A percentile compares a stretch with the other conserved stretches of the same genome.
These are phyloP conservation scores for Nomada hirtipes DNA, from an alignment of 2,888 invertebrate species.

Conservation along the genomic window DNA sequence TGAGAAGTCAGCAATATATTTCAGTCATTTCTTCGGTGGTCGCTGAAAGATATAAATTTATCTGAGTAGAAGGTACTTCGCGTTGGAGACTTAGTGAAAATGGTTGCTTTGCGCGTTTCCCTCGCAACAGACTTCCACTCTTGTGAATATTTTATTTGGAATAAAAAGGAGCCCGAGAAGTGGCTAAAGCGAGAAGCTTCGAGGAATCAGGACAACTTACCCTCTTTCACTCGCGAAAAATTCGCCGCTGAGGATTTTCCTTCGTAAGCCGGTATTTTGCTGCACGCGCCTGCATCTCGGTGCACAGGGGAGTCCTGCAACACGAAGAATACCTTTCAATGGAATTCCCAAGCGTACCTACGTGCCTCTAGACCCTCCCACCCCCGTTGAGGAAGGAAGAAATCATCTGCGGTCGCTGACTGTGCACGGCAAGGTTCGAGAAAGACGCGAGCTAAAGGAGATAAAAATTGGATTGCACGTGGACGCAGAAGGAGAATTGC, in stretches of 20 bases:
- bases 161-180: background rate
- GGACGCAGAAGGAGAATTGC: constrained; percentile 4
- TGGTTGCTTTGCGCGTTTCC: background rate
- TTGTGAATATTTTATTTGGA: constrained; percentile 8
- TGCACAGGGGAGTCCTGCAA: constrained; percentile 30
- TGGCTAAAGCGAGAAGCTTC: constrained; percentile 12
- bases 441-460: background rate
- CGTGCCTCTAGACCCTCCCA: background rate
- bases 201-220: constrained; percentile 32
- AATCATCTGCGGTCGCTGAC: constrained; percentile 34
- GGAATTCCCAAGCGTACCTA: constrained; percentile 41
- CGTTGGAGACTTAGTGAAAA: background rate
- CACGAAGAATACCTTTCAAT: constrained; percentile 53
- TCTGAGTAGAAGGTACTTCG: no score
- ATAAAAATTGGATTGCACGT: constrained; percentile 5
- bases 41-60: background rate
- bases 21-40: background rate
- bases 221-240: constrained; percentile 35
- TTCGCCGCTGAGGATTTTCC: constrained; percentile 39
- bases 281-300: constrained; percentile 25
- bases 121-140: background rate
- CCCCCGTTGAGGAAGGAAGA: constrained; percentile 11
- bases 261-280: constrained; percentile 36
- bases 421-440: constrained; percentile 16
- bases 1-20: background rate